These are phyloP conservation scores for Ganaspis sp. DNA, from an alignment of 1,140 invertebrate species.

Conservation along the genomic window DNA sequence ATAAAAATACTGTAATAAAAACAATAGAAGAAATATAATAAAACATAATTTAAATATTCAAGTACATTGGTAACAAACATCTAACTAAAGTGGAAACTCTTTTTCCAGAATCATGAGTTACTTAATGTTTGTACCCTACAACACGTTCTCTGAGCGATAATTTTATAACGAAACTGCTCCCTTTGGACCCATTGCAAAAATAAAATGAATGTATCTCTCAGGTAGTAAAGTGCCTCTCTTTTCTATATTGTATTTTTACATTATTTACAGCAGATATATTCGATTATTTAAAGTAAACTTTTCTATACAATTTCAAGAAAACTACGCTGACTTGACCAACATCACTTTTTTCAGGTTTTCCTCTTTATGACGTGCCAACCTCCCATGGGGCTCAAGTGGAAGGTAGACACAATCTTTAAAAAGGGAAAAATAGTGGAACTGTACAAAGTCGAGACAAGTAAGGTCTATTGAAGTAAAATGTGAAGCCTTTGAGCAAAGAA, in stretches of 20 bases:
- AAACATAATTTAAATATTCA: no score
- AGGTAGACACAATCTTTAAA: conserved; percentile 35
- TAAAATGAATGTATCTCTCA: background rate
- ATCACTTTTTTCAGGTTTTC: conserved; percentile 9
- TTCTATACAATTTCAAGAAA: conserved; percentile 8
- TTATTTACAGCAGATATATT: conserved; percentile 23
- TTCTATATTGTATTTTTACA: conserved; percentile 1
- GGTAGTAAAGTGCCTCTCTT: background rate
- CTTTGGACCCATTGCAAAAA: background rate
- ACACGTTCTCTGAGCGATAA: background rate
- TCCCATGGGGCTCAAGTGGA: conserved; percentile 49
- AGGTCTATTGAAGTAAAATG: conserved; percentile 19
- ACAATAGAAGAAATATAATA: no score
- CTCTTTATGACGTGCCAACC: conserved; percentile 25
- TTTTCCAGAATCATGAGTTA: background rate
- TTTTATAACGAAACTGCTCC: background rate
- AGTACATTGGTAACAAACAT: no score
- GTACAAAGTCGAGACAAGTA: background rate
- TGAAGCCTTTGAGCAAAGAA: conserved; percentile 17
- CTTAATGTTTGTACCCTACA: background rate
- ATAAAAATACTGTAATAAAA: no score
- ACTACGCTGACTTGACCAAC: background rate
- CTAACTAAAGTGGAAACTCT: background rate
- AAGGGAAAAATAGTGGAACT: conserved; percentile 13
- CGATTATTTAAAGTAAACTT: conserved; percentile 3